Conservation (phyloP, 2,113 vertebrate species). For the Atrichornis clamosus region DNA sequence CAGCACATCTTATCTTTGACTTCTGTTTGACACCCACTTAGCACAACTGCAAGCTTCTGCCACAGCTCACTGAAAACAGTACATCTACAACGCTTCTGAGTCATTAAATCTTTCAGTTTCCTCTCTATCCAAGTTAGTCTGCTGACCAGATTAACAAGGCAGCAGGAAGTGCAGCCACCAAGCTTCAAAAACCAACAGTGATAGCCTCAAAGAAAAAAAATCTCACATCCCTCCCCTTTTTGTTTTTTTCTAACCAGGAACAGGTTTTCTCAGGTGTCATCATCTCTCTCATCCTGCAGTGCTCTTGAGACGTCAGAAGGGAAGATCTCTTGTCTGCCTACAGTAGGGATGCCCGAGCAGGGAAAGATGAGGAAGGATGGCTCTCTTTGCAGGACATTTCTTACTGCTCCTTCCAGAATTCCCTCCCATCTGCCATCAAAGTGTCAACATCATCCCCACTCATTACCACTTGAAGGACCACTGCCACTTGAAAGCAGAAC, state of each 20-base stretch:
- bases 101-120: background rate
- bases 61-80: background rate
- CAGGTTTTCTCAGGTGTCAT: background rate
- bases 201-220: background rate
- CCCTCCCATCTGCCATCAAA: background rate
- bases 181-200: background rate
- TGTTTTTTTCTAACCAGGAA: background rate
- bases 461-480: background rate
- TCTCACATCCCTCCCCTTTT: fast-evolving
- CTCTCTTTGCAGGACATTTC: background rate
- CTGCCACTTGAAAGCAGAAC: background rate
- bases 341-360: background rate
- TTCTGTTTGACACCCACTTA: background rate
- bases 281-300: background rate
- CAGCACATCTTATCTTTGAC: background rate
- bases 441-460: background rate
- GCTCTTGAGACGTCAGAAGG: background rate
- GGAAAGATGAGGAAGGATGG: background rate
- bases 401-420: background rate
- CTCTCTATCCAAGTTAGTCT: background rate
- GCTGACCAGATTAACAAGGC: background rate
- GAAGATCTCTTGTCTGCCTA: background rate
- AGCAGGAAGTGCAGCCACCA: background rate
- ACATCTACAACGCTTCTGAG: background rate
- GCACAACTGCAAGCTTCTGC: background rate